Base-by-base conservation (phyloP, 2,113 vertebrate species). In the Tringa solitaria region DNA sequence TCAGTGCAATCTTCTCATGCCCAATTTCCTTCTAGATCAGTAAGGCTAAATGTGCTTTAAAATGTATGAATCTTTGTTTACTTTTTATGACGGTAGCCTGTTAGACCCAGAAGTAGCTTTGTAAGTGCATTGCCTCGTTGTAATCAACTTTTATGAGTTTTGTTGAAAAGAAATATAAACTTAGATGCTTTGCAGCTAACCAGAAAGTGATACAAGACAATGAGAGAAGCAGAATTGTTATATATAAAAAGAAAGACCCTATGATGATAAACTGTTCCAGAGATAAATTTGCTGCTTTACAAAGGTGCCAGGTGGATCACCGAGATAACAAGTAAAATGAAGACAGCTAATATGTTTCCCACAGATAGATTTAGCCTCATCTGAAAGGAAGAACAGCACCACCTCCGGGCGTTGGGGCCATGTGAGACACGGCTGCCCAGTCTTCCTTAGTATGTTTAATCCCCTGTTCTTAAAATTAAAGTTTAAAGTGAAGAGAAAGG, bases 61-160 rank as follows among this genome's bases (percentile, higher is more conserved):
- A 94, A 83, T 88, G 67, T 63, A 77, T 91, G 82, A 93, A 79
- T 85, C 75, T 93, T 88, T 88, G 79, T 91, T 96, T 94, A 88
- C 75, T 77, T 93, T 93, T 87, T 90, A 85, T 90, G 75, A 61
- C 50, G 45, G 78, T 83, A 70, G 67, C 75, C 72, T 76, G 46
- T 73, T 89, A 82, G 53, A 81, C 69, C 53, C 74, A 81, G 61
- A 27, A 69, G 50, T n/a, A 72, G 63, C 39, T 87, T 61, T 80
- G 18, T 68, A 70, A 84, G 43, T 57, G 61, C 14, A 2, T 63
- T 84, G 68, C 60, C n/a, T 90, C 27, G 3, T 60, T 89, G 59
- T 63, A 91, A 91, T 95, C 87, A 80, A 74, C 70, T 90, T 89
- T 50, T 74, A 81, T 63, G 88, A 59, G 51, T 56, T 92, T 48